Percentiles rank a stretch among this genome's conserved stretches.
Evolutionary conservation across 2,113 vertebrate genomes (phyloP).

Genomic region (Pelodiscus sinensis): DNA sequence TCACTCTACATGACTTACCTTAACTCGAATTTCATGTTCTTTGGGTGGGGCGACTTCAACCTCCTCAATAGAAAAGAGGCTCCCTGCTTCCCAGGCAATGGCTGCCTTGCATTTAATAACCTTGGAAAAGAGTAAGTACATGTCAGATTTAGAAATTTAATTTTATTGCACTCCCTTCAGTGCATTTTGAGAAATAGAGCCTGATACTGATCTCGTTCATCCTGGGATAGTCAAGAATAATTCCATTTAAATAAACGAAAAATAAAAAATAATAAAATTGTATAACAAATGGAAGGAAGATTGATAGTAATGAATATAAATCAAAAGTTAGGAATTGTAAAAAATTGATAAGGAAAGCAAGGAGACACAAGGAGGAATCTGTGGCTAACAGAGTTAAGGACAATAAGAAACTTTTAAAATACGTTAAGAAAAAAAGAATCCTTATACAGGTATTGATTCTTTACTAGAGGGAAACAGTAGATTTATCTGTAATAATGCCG

Average conservation of each 20-base stretch:
- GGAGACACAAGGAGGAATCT: not conserved
- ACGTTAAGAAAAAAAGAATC: not conserved
- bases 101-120: slow-evolving; percentile 87
- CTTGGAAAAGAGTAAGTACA: slow-evolving; percentile 52
- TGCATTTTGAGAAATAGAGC: not conserved
- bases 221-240: not conserved
- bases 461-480: not conserved
- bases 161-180: not conserved
- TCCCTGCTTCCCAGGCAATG: slow-evolving; percentile 82
- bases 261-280: not conserved
- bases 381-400: not conserved
- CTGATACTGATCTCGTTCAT: not conserved
- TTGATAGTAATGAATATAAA: not conserved
- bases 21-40: slow-evolving; percentile 83
- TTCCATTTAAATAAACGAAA: not conserved
- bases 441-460: not conserved
- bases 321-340: not conserved
- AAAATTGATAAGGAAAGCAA: not conserved
- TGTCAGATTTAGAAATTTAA: not conserved
- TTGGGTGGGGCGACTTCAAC: slow-evolving; percentile 85
- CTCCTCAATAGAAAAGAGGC: slow-evolving; percentile 82
- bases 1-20: slow-evolving; percentile 68
- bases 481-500: not conserved
- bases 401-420: not conserved
- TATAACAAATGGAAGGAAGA: not conserved